A percentile compares a stretch with the other conserved stretches of the same genome.
Evolutionary conservation across 2,797 vertebrate species (phyloP).

Genomic region (Anguilla megastoma): DNA sequence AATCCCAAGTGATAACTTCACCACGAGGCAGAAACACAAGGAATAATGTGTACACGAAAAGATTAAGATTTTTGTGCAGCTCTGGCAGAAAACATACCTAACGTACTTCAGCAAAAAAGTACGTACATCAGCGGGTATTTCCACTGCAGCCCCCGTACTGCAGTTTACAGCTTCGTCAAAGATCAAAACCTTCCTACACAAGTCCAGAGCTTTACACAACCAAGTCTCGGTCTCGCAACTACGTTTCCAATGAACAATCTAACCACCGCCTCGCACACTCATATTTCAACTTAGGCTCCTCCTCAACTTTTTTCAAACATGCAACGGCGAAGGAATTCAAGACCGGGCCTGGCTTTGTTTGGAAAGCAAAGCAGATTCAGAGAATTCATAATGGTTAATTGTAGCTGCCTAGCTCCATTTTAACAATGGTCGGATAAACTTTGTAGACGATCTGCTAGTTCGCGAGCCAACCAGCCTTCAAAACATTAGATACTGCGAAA

Average conservation of each 20-base stretch:
- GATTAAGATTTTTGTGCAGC: background rate
- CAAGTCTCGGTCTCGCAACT: constrained; percentile 73
- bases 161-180: constrained; percentile 69
- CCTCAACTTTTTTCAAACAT: constrained; percentile 42
- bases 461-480: background rate
- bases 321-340: constrained; percentile 7
- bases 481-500: background rate
- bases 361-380: background rate
- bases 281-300: constrained; percentile 60
- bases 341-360: constrained; percentile 30
- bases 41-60: background rate
- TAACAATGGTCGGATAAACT: background rate
- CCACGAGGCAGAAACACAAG: background rate
- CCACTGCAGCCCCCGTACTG: constrained; percentile 72
- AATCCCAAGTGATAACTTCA: background rate
- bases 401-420: background rate
- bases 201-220: constrained; percentile 63
- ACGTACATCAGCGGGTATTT: constrained; percentile 69
- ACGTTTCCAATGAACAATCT: constrained; percentile 67
- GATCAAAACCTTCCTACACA: constrained; percentile 75
- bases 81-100: background rate
- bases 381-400: background rate
- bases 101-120: background rate
- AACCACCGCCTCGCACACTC: constrained; percentile 63
- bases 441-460: background rate